Evolutionary conservation across 2,797 vertebrate genomes (phyloP).

Genomic region (Syndactyla subalaris): DNA sequence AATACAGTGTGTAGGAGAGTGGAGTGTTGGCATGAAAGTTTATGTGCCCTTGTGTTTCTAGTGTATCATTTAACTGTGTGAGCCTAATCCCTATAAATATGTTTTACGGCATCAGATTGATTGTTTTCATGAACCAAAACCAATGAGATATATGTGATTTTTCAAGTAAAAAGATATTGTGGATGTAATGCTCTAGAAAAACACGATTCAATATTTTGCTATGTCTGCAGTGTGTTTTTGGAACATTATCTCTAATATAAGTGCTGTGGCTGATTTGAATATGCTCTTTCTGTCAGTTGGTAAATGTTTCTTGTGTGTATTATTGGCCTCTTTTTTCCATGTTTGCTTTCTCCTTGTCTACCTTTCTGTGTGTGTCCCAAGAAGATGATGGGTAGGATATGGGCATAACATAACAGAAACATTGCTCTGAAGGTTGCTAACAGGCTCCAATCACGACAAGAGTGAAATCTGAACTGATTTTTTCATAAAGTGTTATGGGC

Average conservation of each 20-base stretch:
- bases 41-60: background rate
- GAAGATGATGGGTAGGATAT: background rate
- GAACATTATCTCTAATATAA: background rate
- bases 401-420: background rate
- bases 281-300: accelerated
- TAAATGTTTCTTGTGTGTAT: background rate
- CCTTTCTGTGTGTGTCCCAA: background rate
- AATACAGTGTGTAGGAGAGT: background rate
- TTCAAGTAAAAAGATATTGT: background rate
- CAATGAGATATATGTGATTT: background rate
- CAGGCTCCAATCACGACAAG: background rate
- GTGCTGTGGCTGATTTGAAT: background rate
- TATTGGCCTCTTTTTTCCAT: background rate
- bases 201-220: background rate
- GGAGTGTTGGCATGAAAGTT: background rate
- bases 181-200: background rate
- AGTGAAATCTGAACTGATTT: background rate
- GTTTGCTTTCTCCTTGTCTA: background rate
- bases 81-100: background rate
- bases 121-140: background rate
- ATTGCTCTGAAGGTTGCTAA: background rate
- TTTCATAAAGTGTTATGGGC: background rate
- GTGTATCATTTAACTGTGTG: background rate
- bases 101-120: background rate
- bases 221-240: background rate